Base-by-base conservation (phyloP, 2,888 invertebrate species). In the Falcaria lacertinaria region DNA sequence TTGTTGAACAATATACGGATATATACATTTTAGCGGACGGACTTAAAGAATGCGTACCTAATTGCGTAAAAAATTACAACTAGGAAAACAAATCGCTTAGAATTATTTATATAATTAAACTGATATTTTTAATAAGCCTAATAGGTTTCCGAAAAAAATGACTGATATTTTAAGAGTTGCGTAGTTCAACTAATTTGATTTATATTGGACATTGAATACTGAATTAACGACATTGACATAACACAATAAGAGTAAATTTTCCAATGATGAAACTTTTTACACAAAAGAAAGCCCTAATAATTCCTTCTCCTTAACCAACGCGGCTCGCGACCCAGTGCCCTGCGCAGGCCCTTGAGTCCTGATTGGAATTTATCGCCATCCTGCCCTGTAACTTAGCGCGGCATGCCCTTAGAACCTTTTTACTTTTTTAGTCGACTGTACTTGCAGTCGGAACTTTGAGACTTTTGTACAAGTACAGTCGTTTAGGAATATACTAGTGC, bases 321-420 rank as follows among this genome's bases (percentile, higher is more conserved):
- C 56, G 59, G 52, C 50, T 55, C 52, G 54, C 79, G 84, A 82
- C 82, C 85, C 59, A 83, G 75, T 84, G 84, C 82, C 85, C 83
- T 69, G 72, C 71, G 60, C 60, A 51, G 59, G 54, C 63, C 57
- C 57, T 52, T 63, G 54, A 53, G 54, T 52, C 54, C 73, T 83
- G 84, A 84, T 84, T 80, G 85, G 80, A 80, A 85, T 85, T 85
- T 85, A 86, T 84, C 75, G 81, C 74, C 69, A 69, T 62, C 60
- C 58, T 66, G 72, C 71, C 64, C 69, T 71, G 71, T 69, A 71
- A 71, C 70, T 73, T 66, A 58, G 64, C 53, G 60, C 60, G 55
- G 56, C 66, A 68, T 72, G 71, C 64, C 51, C 59, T 55, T 47
- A 43, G 52, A 37, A 45, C 52, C 54, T 50, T 56, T 52, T 48